These are phyloP conservation scores for Sternotherus odoratus DNA, from an alignment of 2,797 vertebrate genomes.

Conservation along the genomic window DNA sequence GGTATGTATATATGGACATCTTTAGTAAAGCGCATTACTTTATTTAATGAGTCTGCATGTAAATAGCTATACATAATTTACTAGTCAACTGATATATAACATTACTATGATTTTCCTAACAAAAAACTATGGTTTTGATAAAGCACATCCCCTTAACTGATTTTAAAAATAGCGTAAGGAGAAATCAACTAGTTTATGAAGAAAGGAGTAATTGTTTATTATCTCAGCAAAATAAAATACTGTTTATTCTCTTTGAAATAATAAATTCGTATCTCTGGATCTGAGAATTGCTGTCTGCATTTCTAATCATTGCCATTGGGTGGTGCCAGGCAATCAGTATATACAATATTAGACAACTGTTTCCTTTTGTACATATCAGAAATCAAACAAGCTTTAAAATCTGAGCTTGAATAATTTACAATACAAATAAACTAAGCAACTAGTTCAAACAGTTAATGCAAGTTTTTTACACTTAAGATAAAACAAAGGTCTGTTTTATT, in stretches of 20 bases:
- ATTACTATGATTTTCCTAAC: neutral
- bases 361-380: constrained; percentile 26
- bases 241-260: neutral
- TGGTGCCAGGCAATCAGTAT: constrained; percentile 80
- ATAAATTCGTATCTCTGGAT: neutral
- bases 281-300: constrained; percentile 46
- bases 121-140: neutral
- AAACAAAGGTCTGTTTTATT: constrained; percentile 57
- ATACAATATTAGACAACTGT: constrained; percentile 13
- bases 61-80: neutral
- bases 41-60: neutral
- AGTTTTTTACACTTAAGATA: constrained; percentile 42
- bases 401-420: constrained; percentile 67
- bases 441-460: constrained; percentile 67
- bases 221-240: neutral
- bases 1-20: neutral
- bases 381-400: constrained; percentile 56
- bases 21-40: neutral
- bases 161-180: neutral
- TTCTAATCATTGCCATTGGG: constrained; percentile 79
- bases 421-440: constrained; percentile 66
- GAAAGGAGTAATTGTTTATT: neutral
- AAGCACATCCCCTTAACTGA: neutral
- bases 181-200: neutral
- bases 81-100: neutral